phyloP scores from a whole-genome alignment of 2,113 vertebrate species.

The Lathamus discolor region DNA sequence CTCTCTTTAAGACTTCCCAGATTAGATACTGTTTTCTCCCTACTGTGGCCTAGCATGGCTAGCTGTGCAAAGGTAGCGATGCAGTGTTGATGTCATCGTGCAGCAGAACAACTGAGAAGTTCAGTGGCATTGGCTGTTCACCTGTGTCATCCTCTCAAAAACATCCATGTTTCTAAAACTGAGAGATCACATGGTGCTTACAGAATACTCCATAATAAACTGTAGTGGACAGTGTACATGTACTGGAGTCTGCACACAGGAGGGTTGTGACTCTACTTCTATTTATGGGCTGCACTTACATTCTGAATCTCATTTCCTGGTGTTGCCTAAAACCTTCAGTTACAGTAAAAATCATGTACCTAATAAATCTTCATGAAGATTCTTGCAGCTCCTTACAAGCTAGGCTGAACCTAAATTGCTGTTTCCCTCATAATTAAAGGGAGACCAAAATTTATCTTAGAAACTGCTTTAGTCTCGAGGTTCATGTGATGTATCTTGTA shows the following conservation, averaged over 20 bases:
- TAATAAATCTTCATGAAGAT: neutral
- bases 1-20: neutral
- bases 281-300: neutral
- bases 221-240: neutral
- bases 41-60: neutral
- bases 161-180: neutral
- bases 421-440: neutral
- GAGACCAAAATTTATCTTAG: neutral
- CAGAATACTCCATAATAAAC: neutral
- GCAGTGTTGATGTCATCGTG: neutral
- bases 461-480: neutral
- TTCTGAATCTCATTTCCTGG: neutral
- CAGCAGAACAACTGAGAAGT: neutral
- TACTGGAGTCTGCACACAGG: neutral
- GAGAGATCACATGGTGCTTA: neutral
- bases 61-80: neutral
- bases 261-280: neutral
- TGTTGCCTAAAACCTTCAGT: neutral
- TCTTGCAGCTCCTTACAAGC: neutral
- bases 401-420: neutral
- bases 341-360: neutral
- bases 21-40: neutral
- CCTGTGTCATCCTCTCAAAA: neutral
- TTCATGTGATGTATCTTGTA: neutral
- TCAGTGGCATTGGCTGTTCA: neutral